Conservation (phyloP, 2,113 vertebrate genomes). For the Macrotis lagotis region DNA sequence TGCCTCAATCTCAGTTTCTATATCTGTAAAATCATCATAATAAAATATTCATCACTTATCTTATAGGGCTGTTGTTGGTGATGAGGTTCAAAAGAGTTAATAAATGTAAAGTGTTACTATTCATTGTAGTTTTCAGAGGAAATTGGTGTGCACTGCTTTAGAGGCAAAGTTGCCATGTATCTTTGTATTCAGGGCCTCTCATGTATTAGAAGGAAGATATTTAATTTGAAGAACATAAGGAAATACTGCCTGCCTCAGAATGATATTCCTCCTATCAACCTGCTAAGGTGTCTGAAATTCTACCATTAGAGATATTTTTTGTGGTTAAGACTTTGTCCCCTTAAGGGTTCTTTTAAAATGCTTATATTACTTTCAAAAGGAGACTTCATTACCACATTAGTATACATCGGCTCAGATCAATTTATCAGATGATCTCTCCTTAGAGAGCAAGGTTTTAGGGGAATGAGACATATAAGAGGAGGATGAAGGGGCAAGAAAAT, state of each 20-base stretch:
- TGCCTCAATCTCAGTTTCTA: background rate
- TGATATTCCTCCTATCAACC: background rate
- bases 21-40: background rate
- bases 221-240: background rate
- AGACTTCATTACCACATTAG: background rate
- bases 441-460: background rate
- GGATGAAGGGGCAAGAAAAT: background rate
- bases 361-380: background rate
- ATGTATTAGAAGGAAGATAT: background rate
- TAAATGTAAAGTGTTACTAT: background rate
- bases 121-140: background rate
- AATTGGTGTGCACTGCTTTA: background rate
- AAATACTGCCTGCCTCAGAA: background rate
- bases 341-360: background rate
- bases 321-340: background rate
- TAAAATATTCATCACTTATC: background rate
- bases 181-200: background rate
- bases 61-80: background rate
- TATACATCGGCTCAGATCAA: background rate
- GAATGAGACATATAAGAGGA: background rate
- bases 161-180: background rate
- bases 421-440: background rate
- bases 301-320: background rate
- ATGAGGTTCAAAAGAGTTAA: background rate
- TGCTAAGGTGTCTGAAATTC: background rate